Base-by-base conservation (phyloP, 2,797 vertebrate genomes). In the Mastacembelus armatus region DNA sequence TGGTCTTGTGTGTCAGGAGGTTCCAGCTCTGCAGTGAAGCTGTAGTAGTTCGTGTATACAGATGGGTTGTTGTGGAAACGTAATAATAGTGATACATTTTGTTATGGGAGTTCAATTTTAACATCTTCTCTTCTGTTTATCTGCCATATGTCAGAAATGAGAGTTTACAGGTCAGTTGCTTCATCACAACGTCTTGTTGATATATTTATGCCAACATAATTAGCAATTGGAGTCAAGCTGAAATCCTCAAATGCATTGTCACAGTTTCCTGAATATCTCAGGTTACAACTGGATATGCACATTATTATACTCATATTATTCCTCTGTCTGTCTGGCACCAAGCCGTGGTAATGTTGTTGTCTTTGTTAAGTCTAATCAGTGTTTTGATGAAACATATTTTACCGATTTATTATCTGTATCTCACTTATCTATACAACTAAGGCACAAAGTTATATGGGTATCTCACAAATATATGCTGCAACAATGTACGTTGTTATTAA, bases 381-480 rank as follows among this genome's bases (percentile, higher is more conserved):
- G 81, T 83, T 72, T 78, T 59, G 50, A 85, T 77, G 63, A 62
- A 66, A 79, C 26, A 21, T 54, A 60, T 83, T 85, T 82, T 58
- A 69, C 51, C 32, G 8, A 55, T 74, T 76, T 78, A 83, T 71
- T 75, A 75, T 63, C 50, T 39, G 43, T 81, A 72, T 81, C 66
- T 77, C 71, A 71, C 65, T 67, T 78, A 72, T 71, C 66, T 62
- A 62, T 72, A 71, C 30, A 44, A 71, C 61, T 71, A 67, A 80
- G 67, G 71, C 38, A 49, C 67, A 63, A 83, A 30, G 36, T 43
- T 77, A 44, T 71, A 76, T 85, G 80, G 54, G 50, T 81, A 73
- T 84, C 67, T 70, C 61, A 78, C 66, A 49, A 67, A 76, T 85
- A 86, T 81, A 88, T 88, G 88, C 91, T 92, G 89, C 85, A 87